phyloP scores from a whole-genome alignment of 2,113 vertebrate genomes.

The Cariama cristata region DNA sequence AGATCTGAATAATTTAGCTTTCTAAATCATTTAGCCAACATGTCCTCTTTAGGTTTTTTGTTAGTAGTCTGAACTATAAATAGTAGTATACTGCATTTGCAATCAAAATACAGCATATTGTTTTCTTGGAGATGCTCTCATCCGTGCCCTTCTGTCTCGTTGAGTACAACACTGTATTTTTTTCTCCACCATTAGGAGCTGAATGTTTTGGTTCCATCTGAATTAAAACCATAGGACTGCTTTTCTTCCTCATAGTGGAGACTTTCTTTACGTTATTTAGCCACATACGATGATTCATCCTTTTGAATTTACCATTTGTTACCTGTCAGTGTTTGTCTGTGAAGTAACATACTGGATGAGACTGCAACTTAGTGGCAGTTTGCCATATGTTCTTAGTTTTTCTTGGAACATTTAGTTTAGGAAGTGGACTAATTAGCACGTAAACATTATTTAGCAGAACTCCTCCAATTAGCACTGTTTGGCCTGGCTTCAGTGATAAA shows the following conservation, averaged over 20 bases:
- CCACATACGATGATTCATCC: accelerated
- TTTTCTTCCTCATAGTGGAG: neutral
- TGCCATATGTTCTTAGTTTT: conserved; percentile 80
- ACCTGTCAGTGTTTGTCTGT: neutral
- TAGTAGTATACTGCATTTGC: neutral
- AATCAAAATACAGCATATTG: neutral
- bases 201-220: neutral
- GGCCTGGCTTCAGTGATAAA: conserved; percentile 68
- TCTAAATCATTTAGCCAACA: neutral
- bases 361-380: conserved; percentile 68
- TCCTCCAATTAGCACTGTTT: conserved; percentile 81
- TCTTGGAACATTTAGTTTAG: conserved; percentile 85
- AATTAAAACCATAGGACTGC: neutral
- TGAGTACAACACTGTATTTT: neutral
- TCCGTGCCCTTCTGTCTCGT: accelerated
- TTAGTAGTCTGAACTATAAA: neutral
- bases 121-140: neutral
- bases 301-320: neutral
- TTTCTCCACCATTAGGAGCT: neutral
- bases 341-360: neutral
- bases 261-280: neutral
- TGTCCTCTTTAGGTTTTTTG: neutral
- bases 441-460: conserved; percentile 82
- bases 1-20: neutral
- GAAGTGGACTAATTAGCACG: conserved; percentile 87